Conservation (phyloP, 2,113 vertebrate genomes). For the Syrrhaptes paradoxus region DNA sequence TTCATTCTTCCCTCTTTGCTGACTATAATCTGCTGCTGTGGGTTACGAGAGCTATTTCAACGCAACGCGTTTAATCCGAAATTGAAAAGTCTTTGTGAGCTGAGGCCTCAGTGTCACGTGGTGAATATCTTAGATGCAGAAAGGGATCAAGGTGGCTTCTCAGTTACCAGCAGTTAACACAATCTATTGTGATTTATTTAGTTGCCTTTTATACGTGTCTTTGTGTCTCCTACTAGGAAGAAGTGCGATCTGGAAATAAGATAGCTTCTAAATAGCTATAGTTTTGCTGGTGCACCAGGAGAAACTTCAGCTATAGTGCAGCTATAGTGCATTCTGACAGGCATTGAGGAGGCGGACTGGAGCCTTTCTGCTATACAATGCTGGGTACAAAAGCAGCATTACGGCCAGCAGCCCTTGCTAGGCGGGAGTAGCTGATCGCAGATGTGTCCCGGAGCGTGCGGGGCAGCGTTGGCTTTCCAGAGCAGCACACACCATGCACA, state of each 20-base stretch:
- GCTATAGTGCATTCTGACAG: slow-evolving; percentile 17
- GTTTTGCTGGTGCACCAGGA: neutral
- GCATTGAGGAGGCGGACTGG: slow-evolving; percentile 11
- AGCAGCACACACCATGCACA: neutral
- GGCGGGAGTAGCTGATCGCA: slow-evolving; percentile 25
- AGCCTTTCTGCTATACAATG: slow-evolving; percentile 26
- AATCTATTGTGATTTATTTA: slow-evolving; percentile 25
- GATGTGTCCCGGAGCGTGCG: neutral
- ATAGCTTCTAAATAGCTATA: neutral
- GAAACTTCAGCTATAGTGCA: neutral
- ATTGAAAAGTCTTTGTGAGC: slow-evolving; percentile 58
- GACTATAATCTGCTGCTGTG: neutral
- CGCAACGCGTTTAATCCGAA: slow-evolving; percentile 22
- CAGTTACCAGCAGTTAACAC: slow-evolving; percentile 42
- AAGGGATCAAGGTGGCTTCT: slow-evolving; percentile 42
- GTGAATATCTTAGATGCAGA: slow-evolving; percentile 4
- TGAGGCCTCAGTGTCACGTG: neutral
- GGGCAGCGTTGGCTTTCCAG: neutral
- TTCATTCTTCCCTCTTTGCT: neutral
- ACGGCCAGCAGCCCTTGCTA: neutral
- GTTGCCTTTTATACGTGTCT: neutral
- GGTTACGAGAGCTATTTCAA: slow-evolving; percentile 12
- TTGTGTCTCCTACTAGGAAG: neutral
- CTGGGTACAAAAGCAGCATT: slow-evolving; percentile 38
- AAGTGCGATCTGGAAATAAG: neutral